Evolutionary conservation across 2,888 invertebrate species (phyloP).

Genomic region (Melanostoma scalare): DNA sequence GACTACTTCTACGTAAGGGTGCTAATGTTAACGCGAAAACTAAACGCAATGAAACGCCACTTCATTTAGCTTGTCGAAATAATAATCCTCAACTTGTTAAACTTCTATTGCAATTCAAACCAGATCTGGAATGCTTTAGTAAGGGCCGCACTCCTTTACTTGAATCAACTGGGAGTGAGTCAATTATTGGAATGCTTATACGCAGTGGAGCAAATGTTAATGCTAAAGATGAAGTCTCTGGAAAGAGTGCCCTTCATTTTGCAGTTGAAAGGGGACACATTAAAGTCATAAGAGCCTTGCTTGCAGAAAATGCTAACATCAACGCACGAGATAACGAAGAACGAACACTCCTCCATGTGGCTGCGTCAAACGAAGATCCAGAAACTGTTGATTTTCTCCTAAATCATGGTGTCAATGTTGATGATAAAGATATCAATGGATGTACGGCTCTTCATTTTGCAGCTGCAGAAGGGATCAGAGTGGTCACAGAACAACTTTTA

Average conservation of each 20-base stretch:
- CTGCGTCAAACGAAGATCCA: neutral
- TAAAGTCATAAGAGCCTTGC: neutral
- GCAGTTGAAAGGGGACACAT: neutral
- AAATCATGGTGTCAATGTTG: too few species aligned
- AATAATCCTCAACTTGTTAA: neutral
- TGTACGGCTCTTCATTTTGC: too few species aligned
- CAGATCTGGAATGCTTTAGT: constrained; percentile 3
- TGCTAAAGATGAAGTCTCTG: neutral
- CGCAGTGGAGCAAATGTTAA: neutral
- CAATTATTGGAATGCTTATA: neutral
- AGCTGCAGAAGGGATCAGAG: too few species aligned
- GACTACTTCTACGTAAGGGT: too few species aligned
- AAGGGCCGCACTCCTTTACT: neutral
- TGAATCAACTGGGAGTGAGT: neutral
- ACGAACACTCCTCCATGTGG: neutral
- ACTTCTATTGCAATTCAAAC: constrained; percentile 19
- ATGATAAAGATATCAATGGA: too few species aligned
- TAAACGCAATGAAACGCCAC: neutral
- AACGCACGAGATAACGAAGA: neutral
- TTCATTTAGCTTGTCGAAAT: constrained; percentile 10
- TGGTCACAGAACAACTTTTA: too few species aligned
- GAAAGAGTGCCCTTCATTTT: neutral
- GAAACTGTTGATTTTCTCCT: neutral
- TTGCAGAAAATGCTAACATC: neutral
- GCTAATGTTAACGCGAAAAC: too few species aligned